Base-by-base conservation (phyloP, 2,113 vertebrate genomes). In the Ahaetulla prasina region DNA sequence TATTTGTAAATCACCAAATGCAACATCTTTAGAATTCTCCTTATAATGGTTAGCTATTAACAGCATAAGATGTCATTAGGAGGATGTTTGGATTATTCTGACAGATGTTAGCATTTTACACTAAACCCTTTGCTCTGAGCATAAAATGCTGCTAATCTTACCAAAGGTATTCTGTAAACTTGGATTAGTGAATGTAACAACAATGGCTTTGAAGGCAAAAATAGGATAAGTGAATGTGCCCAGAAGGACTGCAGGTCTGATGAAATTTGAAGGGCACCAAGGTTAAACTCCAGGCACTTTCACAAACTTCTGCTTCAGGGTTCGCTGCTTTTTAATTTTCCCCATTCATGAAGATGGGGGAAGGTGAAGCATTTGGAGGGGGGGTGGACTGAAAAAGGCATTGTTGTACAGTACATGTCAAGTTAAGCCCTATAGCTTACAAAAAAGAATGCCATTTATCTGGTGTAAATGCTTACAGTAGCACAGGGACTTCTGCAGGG, bases 21-120 rank as follows among this genome's bases (percentile, higher is more conserved):
- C 43, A 85, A 43, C 50, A 23, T 0, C 60, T 84, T 91, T 52
- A 85, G 74, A 85, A 9, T 89, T 93, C 90, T 93, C 25, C 84
- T 95, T 94, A 8, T 3, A 87, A 3, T 4, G 60, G 94, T 88
- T 91, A 25, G 25, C 53, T 91, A 9, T 90, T 92, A 93, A 74
- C 39, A 35, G 30, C 27, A 22, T 27, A 87, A 22, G 3, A 35
- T 6, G 23, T 39, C 7, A 35, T 91, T 87, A 87, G 4, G 25
- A 92, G 27, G 27, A 43, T 92, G 39, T 53, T 57, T 94, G 74
- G 16, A 80, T 94, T 92, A 89, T 52, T 0, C 30, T 92, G 92
- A 55, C 92, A 93, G 85, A 92, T 91, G 63, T 85, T 87, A 92
- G 2, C 30, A 89, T 94, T 95, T 95, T 60, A 57, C 16, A 57